A percentile compares a stretch with the other conserved stretches of the same genome.
Conservation (phyloP, 2,797 vertebrate genomes). For the Dallia pectoralis region DNA sequence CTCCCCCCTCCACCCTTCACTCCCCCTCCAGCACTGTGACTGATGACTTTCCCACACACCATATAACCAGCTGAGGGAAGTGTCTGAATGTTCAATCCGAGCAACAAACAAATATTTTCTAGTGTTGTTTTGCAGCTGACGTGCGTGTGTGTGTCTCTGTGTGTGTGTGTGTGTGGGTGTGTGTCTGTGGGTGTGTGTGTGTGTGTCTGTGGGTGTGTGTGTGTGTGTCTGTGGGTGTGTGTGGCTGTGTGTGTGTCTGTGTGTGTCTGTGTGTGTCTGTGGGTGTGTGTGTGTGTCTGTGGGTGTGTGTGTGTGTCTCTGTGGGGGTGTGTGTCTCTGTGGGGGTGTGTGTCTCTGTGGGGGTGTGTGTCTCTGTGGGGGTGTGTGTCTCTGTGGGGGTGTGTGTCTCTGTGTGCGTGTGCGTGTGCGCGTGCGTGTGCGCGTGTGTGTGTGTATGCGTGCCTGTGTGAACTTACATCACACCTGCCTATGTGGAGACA, state of each 20-base stretch:
- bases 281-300: too few relatives aligned
- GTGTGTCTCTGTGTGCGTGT: background rate
- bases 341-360: too few relatives aligned
- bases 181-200: background rate
- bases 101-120: background rate
- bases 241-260: too few relatives aligned
- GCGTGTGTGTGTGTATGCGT: constrained; percentile 7
- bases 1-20: constrained; percentile 14
- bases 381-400: constrained; percentile 8
- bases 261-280: too few relatives aligned
- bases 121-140: background rate
- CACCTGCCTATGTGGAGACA: constrained; percentile 38
- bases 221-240: background rate
- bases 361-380: constrained; percentile 18
- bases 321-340: too few relatives aligned
- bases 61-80: constrained; percentile 41
- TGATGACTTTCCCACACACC: constrained; percentile 46
- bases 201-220: background rate
- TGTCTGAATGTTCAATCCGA: background rate
- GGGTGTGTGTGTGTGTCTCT: too few relatives aligned
- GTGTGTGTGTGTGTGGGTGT: background rate
- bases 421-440: constrained; percentile 9
- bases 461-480: constrained; percentile 5
- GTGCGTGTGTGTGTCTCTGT: background rate
- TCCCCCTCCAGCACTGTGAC: constrained; percentile 33